These are phyloP conservation scores for Perccottus glenii DNA, from an alignment of 2,113 vertebrate species.

Conservation along the genomic window DNA sequence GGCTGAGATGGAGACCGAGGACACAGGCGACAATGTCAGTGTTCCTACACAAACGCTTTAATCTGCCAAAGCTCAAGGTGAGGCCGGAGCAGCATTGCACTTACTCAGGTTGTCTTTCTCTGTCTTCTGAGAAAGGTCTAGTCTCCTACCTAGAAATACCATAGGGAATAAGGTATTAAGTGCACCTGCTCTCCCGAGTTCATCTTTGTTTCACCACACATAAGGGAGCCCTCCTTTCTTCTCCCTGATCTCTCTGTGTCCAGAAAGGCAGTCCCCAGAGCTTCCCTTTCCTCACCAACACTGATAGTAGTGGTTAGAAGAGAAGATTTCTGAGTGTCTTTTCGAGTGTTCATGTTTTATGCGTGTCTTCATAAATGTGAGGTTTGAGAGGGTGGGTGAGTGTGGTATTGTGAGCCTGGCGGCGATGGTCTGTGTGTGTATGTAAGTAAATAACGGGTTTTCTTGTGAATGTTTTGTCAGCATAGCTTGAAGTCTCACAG, in stretches of 20 bases:
- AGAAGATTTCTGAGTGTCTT: constrained; percentile 18
- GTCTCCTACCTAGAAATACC: neutral
- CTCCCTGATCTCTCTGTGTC: constrained; percentile 49
- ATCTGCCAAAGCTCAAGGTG: constrained; percentile 59
- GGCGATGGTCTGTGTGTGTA: neutral
- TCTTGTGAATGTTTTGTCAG: constrained; percentile 38
- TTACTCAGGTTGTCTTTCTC: constrained; percentile 24
- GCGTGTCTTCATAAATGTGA: constrained; percentile 15
- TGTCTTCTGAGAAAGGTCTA: constrained; percentile 1
- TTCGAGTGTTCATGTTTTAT: constrained; percentile 14
- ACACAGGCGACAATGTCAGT: constrained; percentile 22
- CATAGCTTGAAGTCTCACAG: constrained; percentile 23
- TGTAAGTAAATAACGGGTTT: constrained; percentile 24
- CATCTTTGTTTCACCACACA: constrained; percentile 63
- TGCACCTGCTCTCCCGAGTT: constrained; percentile 11
- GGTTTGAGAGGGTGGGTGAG: constrained; percentile 23
- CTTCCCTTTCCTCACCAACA: constrained; percentile 32
- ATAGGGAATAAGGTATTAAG: constrained; percentile 3
- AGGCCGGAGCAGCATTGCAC: constrained; percentile 44
- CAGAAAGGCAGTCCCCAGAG: constrained; percentile 64
- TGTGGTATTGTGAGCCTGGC: constrained; percentile 34
- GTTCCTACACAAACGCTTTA: constrained; percentile 61
- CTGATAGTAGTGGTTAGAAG: constrained; percentile 32
- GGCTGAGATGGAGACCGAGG: constrained; percentile 34
- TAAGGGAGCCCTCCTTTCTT: constrained; percentile 42